Conservation (phyloP, 2,113 vertebrate species). For the Xiphophorus hellerii region DNA sequence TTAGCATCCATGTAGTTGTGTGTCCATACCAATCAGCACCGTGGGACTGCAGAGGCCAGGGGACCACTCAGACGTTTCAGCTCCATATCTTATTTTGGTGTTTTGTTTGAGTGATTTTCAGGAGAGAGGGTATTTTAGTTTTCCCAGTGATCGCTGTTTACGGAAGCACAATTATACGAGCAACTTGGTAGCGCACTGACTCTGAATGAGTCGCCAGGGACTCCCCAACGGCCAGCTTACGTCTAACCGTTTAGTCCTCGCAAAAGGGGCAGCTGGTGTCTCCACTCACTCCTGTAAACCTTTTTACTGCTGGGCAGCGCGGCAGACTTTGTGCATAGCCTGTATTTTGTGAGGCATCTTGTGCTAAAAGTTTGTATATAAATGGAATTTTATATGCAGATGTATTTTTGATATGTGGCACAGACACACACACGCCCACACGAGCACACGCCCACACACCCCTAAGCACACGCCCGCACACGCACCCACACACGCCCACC, state of each 20-base stretch:
- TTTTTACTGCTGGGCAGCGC: constrained; percentile 49
- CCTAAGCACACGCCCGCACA: background rate
- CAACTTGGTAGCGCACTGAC: constrained; percentile 40
- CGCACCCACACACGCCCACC: background rate
- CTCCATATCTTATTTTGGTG: constrained; percentile 52
- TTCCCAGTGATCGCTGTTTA: constrained; percentile 70
- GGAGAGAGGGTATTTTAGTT: constrained; percentile 57
- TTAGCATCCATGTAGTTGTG: constrained; percentile 23
- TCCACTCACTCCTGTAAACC: constrained; percentile 46
- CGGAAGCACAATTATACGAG: constrained; percentile 65
- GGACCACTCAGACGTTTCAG: constrained; percentile 46
- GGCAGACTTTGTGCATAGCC: constrained; percentile 19
- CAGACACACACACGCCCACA: background rate
- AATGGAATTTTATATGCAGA: constrained; percentile 28
- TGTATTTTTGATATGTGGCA: constrained; percentile 50
- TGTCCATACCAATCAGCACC: constrained; percentile 25
- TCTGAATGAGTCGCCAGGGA: constrained; percentile 51
- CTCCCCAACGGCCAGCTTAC: constrained; percentile 24
- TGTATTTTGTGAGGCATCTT: constrained; percentile 22
- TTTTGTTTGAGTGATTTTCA: constrained; percentile 64
- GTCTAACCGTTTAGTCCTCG: constrained; percentile 26
- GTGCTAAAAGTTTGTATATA: constrained; percentile 15
- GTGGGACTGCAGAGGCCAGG: constrained; percentile 42
- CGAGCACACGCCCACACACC: too few relatives aligned
- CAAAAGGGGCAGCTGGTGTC: constrained; percentile 36